A percentile compares a stretch with the other conserved stretches of the same genome.
These are phyloP conservation scores for Asarcornis scutulata DNA, from an alignment of 2,113 vertebrate genomes.

Conservation along the genomic window DNA sequence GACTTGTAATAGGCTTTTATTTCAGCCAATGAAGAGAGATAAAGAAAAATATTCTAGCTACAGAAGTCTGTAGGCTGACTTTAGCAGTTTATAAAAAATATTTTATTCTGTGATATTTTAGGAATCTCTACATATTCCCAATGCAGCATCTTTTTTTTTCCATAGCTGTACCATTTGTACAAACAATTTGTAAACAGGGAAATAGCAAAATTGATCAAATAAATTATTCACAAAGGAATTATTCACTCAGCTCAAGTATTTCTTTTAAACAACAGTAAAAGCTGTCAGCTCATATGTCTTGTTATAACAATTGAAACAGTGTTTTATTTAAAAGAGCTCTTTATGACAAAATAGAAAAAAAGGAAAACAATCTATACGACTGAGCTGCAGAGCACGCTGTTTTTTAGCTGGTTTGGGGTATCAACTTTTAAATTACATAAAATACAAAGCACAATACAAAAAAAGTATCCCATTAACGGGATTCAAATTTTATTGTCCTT, in stretches of 20 bases:
- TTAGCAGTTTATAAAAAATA: background rate
- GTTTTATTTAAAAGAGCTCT: background rate
- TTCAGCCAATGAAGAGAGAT: background rate
- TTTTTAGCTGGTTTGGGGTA: background rate
- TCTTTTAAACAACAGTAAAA: slow-evolving; percentile 21
- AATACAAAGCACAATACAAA: background rate
- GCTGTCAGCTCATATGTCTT: background rate
- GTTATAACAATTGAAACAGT: background rate
- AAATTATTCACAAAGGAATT: slow-evolving; percentile 55
- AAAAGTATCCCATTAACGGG: background rate
- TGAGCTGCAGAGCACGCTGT: background rate
- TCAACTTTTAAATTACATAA: background rate
- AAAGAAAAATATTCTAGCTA: background rate
- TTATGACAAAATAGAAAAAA: background rate
- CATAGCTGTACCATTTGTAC: background rate
- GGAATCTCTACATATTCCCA: background rate
- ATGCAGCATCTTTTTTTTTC: background rate
- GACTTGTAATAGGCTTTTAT: background rate
- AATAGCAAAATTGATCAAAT: slow-evolving; percentile 38
- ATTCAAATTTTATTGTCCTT: background rate
- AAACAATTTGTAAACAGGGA: slow-evolving; percentile 24
- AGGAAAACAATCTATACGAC: background rate
- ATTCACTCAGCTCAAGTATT: slow-evolving; percentile 4
- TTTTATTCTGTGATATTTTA: background rate
- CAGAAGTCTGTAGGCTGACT: background rate